A percentile compares a stretch with the other conserved stretches of the same genome.
Evolutionary conservation across 2,113 vertebrate genomes (phyloP).

Genomic region (Coptodon bakossiorum): DNA sequence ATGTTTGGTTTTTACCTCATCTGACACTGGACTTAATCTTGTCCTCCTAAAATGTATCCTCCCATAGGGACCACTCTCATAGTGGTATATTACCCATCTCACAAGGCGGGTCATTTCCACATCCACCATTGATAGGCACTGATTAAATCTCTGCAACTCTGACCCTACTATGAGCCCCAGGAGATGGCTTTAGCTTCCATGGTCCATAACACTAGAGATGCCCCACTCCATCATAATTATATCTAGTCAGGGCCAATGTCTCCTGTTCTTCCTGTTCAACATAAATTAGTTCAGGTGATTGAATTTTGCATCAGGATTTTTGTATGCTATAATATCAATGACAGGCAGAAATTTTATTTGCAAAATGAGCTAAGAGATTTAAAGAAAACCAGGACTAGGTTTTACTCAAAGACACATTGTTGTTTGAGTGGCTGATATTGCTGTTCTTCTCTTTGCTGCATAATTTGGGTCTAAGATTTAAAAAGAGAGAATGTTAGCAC

Average conservation of each 20-base stretch:
- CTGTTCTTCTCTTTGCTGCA: not conserved
- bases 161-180: conserved; percentile 10
- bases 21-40: not conserved
- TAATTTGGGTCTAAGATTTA: not conserved
- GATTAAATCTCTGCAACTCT: conserved; percentile 43
- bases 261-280: conserved; percentile 20
- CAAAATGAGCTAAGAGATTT: not conserved
- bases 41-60: not conserved
- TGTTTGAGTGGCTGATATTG: not conserved
- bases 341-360: not conserved
- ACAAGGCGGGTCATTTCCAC: conserved; percentile 39
- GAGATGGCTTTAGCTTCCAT: conserved; percentile 12
- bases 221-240: conserved; percentile 33
- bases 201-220: conserved; percentile 16
- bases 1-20: not conserved
- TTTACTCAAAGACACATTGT: not conserved
- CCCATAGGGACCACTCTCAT: not conserved
- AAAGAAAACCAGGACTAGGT: not conserved
- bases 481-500: not conserved
- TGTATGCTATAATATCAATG: not conserved
- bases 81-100: not conserved
- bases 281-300: conserved; percentile 6
- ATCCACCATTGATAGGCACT: conserved; percentile 29
- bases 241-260: conserved; percentile 4
- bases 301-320: not conserved